Evolutionary conservation across 64 coral and sea anemone genomes (phyloP).

Genomic region (Astreopora myriophthalma): DNA sequence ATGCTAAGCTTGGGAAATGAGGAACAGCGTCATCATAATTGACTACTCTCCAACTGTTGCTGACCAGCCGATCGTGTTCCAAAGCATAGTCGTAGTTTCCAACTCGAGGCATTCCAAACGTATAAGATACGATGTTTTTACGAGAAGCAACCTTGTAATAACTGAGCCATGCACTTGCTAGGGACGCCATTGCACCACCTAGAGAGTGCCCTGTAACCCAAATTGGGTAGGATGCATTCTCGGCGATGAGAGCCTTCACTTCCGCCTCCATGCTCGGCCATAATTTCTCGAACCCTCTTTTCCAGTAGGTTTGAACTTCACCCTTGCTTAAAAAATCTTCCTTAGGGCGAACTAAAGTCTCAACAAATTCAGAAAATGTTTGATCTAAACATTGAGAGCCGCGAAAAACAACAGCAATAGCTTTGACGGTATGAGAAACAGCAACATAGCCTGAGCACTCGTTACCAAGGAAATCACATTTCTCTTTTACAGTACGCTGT

Average conservation of each 20-base stretch:
- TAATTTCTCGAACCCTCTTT: slow-evolving; percentile 38
- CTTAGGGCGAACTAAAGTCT: not conserved
- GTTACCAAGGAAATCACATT: slow-evolving; percentile 20
- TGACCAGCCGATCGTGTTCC: slow-evolving; percentile 42
- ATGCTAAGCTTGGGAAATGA: slow-evolving; percentile 28
- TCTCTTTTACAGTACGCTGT: not conserved
- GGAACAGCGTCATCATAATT: slow-evolving; percentile 53
- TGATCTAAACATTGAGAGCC: slow-evolving; percentile 3
- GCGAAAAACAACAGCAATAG: slow-evolving; percentile 39
- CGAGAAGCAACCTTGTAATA: slow-evolving; percentile 22
- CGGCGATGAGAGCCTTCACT: not conserved
- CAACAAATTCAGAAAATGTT: not conserved
- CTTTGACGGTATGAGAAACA: slow-evolving; percentile 36
- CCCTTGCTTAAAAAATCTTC: not conserved
- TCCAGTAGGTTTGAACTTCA: slow-evolving; percentile 33
- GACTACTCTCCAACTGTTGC: slow-evolving; percentile 55
- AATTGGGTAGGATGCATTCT: slow-evolving; percentile 13
- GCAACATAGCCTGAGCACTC: slow-evolving; percentile 27
- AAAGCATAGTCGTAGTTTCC: slow-evolving; percentile 59
- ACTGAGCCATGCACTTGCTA: slow-evolving; percentile 48
- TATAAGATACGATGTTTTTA: slow-evolving; percentile 59
- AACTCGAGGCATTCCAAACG: slow-evolving; percentile 75
- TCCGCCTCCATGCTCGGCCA: slow-evolving; percentile 19
- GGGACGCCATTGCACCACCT: slow-evolving; percentile 67
- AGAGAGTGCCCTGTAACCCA: slow-evolving; percentile 77